Percentiles rank a stretch among this genome's conserved stretches.
Evolutionary conservation across 2,888 invertebrate genomes (phyloP).

Genomic region (Amphipoea oculea): DNA sequence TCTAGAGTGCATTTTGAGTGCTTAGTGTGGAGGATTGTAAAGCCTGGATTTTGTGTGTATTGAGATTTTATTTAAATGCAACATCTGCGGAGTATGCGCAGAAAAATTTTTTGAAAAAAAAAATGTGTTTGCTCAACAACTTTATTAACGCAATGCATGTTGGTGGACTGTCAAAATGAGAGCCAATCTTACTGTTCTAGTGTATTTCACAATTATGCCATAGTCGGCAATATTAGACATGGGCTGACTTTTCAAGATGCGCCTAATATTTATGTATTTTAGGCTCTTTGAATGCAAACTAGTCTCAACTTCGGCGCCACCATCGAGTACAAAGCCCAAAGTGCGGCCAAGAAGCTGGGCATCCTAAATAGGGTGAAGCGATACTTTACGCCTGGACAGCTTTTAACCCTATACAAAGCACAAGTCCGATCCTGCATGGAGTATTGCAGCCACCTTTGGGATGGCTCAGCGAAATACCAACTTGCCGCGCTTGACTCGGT

Average conservation of each 20-base stretch:
- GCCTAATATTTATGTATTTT: background rate
- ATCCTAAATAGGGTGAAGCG: no score
- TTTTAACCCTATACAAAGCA: no score
- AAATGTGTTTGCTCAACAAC: background rate
- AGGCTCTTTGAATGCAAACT: background rate
- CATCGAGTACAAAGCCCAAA: no score
- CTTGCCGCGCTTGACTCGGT: no score
- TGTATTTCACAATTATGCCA: background rate
- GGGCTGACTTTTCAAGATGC: background rate
- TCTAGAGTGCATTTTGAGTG: constrained; percentile 57
- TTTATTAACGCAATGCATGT: background rate
- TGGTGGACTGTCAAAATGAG: background rate
- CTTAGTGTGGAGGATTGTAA: constrained; percentile 14
- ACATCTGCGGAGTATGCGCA: no score
- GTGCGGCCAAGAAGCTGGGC: no score
- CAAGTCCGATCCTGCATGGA: no score
- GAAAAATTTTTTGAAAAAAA: background rate
- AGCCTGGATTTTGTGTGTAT: constrained; percentile 16
- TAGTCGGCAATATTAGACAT: background rate
- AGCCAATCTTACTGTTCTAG: background rate
- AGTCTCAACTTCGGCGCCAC: no score
- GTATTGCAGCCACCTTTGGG: no score
- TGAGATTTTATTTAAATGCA: constrained; percentile 24
- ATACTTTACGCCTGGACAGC: no score
- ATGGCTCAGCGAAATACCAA: no score